Percentiles rank a stretch among this genome's conserved stretches.
These are phyloP conservation scores for Reticulitermes speratus DNA, from an alignment of 1,140 invertebrate genomes.

Conservation along the genomic window DNA sequence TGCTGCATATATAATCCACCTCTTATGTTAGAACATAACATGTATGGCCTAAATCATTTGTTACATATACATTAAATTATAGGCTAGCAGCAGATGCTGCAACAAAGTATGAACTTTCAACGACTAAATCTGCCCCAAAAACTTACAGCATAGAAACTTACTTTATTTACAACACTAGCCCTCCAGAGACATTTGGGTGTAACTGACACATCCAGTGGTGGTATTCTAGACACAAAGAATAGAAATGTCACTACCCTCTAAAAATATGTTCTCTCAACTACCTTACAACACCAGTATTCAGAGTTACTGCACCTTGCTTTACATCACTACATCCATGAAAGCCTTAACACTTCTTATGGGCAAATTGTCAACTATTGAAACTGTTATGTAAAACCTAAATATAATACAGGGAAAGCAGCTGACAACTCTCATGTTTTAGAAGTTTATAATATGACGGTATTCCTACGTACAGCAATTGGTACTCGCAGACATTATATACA, in stretches of 20 bases:
- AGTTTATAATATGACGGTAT: not conserved
- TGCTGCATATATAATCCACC: too few relatives aligned
- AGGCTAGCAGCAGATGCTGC: not conserved
- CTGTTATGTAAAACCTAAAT: not conserved
- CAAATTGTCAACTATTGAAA: not conserved
- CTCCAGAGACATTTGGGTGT: not conserved
- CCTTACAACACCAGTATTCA: not conserved
- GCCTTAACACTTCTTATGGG: not conserved
- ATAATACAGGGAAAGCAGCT: not conserved
- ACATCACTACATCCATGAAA: not conserved
- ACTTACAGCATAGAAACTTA: not conserved
- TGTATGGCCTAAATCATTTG: too few relatives aligned
- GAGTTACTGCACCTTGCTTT: not conserved
- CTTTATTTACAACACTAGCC: not conserved
- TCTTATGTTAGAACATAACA: too few relatives aligned
- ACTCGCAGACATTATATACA: not conserved
- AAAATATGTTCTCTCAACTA: not conserved
- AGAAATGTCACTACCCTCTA: not conserved
- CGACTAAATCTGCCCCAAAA: not conserved
- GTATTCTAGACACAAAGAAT: conserved; percentile 1
- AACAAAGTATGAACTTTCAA: not conserved
- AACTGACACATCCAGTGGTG: conserved; percentile 23
- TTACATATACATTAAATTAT: not conserved
- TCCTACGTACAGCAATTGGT: not conserved
- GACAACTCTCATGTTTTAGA: not conserved